These are phyloP conservation scores for Tiliacea citrago DNA, from an alignment of 2,888 invertebrate genomes.

Conservation along the genomic window DNA sequence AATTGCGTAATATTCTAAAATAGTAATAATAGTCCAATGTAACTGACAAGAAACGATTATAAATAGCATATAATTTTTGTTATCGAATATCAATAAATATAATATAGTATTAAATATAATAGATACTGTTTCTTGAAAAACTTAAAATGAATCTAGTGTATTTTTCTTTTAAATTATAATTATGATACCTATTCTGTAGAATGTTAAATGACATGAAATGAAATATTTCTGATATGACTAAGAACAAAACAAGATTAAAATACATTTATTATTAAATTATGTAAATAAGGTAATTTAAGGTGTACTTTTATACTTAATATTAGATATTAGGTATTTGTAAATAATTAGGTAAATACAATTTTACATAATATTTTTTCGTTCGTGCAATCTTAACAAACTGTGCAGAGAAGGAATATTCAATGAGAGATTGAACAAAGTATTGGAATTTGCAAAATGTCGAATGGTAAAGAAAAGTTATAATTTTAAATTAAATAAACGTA, in stretches of 20 bases:
- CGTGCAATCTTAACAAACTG: background rate
- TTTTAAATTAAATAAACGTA: background rate
- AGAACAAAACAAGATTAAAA: conserved; percentile 1
- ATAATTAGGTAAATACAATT: conserved; percentile 16
- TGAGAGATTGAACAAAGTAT: background rate
- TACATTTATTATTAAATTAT: conserved; percentile 8
- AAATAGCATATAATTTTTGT: background rate
- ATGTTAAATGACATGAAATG: background rate
- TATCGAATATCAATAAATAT: background rate
- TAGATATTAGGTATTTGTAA: conserved; percentile 21
- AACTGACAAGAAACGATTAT: background rate
- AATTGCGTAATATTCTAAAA: conserved; percentile 45
- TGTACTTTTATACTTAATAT: background rate
- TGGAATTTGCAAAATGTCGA: background rate
- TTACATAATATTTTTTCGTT: background rate
- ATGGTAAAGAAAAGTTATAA: background rate
- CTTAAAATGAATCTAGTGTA: background rate
- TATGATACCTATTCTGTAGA: background rate
- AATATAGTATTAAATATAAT: background rate
- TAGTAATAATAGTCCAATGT: conserved; percentile 26
- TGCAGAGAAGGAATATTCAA: background rate
- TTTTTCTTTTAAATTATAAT: background rate
- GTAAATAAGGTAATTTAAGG: conserved; percentile 12
- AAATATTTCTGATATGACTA: conserved; percentile 1
- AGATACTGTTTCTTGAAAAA: background rate